These are phyloP conservation scores for Sclerurus mexicanus DNA, from an alignment of 2,113 vertebrate genomes.

Conservation along the genomic window DNA sequence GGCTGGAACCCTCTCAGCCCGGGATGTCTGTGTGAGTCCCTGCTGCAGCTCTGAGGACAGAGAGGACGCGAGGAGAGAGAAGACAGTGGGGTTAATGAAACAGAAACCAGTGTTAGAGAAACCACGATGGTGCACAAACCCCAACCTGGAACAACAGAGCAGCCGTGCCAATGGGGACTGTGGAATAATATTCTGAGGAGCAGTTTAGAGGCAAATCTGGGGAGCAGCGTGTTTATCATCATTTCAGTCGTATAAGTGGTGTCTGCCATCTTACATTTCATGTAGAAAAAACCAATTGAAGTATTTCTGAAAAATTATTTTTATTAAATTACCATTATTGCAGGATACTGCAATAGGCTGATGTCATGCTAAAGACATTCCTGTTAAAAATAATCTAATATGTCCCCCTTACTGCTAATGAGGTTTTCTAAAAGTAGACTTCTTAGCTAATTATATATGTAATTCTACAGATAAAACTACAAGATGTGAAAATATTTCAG, in stretches of 20 bases:
- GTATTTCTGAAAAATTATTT: neutral
- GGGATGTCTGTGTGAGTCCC: neutral
- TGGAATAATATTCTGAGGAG: neutral
- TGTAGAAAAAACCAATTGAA: neutral
- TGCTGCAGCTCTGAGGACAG: neutral
- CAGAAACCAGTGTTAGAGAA: neutral
- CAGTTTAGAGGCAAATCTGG: neutral
- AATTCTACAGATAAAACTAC: neutral
- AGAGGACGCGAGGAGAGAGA: neutral
- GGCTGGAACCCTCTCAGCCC: neutral
- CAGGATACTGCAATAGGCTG: neutral
- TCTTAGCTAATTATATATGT: neutral
- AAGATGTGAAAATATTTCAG: neutral
- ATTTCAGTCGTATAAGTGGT: neutral
- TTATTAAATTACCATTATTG: neutral
- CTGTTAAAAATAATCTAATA: neutral
- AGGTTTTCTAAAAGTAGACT: neutral
- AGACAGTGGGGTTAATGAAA: neutral
- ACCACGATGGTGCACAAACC: neutral
- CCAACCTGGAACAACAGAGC: neutral
- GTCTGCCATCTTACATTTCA: neutral
- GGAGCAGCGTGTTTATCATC: neutral
- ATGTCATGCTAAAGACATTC: neutral
- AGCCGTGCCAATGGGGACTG: neutral
- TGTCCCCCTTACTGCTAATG: neutral